Conservation (phyloP, 2,113 vertebrate genomes). For the Cettia cetti region DNA sequence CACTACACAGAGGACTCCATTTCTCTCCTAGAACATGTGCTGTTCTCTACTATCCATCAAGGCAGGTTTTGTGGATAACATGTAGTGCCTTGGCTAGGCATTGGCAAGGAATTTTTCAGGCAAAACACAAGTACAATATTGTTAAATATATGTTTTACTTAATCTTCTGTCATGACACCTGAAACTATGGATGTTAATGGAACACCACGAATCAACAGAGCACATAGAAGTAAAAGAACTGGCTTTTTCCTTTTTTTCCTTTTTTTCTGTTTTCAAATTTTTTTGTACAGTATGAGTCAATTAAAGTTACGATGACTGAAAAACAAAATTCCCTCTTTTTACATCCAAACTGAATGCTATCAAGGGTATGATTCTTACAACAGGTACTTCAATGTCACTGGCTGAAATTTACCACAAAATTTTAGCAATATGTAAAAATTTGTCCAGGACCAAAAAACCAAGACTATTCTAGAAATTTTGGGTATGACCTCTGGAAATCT, state of each 20-base stretch:
- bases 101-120: neutral
- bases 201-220: neutral
- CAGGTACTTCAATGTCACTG: neutral
- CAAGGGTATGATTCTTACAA: neutral
- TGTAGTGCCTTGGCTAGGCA: neutral
- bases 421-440: neutral
- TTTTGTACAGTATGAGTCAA: neutral
- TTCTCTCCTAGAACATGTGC: neutral
- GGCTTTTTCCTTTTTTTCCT: neutral
- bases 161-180: neutral
- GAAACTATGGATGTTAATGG: neutral
- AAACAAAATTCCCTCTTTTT: neutral
- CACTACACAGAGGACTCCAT: neutral
- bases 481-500: neutral
- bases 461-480: neutral
- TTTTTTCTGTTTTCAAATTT: too few relatives aligned
- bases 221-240: neutral
- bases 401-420: neutral
- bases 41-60: neutral
- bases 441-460: neutral
- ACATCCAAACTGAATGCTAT: neutral
- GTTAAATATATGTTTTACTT: neutral
- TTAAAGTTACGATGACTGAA: neutral
- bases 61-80: neutral
- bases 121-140: neutral